Conservation (phyloP, 2,797 vertebrate genomes). For the Halcyon leucocephala region DNA sequence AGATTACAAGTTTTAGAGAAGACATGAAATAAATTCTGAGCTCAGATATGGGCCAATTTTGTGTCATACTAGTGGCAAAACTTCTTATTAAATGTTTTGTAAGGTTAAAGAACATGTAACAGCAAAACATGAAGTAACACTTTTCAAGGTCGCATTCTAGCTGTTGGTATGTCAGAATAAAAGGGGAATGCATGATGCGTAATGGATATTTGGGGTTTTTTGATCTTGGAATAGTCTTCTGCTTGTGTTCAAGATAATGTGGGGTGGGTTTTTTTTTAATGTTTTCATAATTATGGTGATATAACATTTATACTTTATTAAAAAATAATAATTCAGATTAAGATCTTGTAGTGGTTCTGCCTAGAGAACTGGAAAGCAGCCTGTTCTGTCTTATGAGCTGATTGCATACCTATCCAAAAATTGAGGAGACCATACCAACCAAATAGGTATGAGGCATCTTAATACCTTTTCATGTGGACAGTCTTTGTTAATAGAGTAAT, state of each 20-base stretch:
- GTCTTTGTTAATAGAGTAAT: background rate
- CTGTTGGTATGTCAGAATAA: background rate
- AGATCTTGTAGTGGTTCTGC: background rate
- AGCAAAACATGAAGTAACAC: background rate
- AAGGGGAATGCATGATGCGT: background rate
- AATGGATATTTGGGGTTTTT: fast-evolving
- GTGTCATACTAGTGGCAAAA: background rate
- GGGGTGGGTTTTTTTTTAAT: background rate
- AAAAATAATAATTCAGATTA: background rate
- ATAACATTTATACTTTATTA: background rate
- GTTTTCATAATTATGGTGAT: background rate
- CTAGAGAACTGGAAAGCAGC: background rate
- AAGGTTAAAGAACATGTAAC: background rate
- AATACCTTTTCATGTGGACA: background rate
- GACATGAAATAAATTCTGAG: background rate
- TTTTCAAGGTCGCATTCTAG: background rate
- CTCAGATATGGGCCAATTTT: background rate
- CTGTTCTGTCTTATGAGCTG: background rate
- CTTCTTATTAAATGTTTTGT: background rate
- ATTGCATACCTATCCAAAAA: background rate
- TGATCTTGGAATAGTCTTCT: background rate
- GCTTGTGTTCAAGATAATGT: background rate
- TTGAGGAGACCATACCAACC: background rate
- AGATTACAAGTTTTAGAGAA: background rate
- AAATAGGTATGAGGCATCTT: background rate